Conservation (phyloP, 2,888 invertebrate species). For the Eucera pruinosa region DNA sequence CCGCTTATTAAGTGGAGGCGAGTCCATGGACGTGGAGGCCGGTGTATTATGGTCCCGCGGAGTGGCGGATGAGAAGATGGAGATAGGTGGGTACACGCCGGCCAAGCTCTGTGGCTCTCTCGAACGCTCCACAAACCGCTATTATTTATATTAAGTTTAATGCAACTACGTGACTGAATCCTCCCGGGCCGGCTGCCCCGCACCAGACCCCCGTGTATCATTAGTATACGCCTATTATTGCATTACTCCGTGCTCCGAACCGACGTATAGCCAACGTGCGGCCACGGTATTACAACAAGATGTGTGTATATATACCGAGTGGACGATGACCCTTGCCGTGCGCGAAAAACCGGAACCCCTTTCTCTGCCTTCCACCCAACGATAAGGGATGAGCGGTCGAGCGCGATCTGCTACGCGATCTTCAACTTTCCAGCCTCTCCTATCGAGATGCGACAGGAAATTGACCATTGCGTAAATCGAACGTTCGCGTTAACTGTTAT, state of each 20-base stretch:
- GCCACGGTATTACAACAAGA: constrained; percentile 71
- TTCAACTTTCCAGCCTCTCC: background rate
- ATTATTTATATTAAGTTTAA: constrained; percentile 85
- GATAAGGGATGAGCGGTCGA: constrained; percentile 17
- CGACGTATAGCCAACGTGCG: constrained; percentile 57
- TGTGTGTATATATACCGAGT: constrained; percentile 66
- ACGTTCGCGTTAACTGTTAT: constrained; percentile 2
- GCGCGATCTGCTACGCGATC: background rate
- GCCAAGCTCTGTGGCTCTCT: constrained; percentile 59
- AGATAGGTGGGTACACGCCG: constrained; percentile 81
- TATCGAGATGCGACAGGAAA: constrained; percentile 5
- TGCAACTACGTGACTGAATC: constrained; percentile 85
- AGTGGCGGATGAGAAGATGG: constrained; percentile 79
- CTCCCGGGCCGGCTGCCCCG: constrained; percentile 64
- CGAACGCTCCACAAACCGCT: constrained; percentile 83
- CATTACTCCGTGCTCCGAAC: constrained; percentile 78
- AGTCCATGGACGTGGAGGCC: constrained; percentile 75
- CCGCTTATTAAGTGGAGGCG: constrained; percentile 84
- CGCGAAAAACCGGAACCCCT: constrained; percentile 63
- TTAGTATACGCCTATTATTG: constrained; percentile 85
- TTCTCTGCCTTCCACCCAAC: background rate
- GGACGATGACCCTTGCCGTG: constrained; percentile 65
- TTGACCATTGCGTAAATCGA: constrained; percentile 15
- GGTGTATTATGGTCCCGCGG: constrained; percentile 80
- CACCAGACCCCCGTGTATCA: constrained; percentile 80